These are phyloP conservation scores for Lithodes maja DNA, from an alignment of 2,888 invertebrate genomes.

Conservation along the genomic window DNA sequence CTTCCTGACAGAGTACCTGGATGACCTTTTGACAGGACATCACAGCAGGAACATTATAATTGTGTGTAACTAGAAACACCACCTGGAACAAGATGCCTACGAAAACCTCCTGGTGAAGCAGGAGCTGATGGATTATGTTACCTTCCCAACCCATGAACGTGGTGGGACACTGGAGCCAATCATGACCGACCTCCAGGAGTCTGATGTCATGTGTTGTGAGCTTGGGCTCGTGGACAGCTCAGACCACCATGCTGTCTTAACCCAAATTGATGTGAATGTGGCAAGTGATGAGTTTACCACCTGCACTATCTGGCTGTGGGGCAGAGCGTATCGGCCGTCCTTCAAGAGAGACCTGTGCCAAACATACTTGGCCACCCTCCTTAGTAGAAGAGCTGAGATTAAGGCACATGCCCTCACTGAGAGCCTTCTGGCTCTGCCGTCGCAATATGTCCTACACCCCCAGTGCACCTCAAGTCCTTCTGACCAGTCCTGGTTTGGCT, in stretches of 20 bases:
- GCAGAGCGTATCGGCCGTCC: not conserved
- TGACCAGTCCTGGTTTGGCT: conserved; percentile 19
- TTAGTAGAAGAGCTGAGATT: not conserved
- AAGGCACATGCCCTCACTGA: not conserved
- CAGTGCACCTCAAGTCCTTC: not conserved
- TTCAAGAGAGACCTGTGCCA: not conserved
- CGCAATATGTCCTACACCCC: not conserved
- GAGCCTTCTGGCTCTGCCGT: not conserved
- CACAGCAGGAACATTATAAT: not conserved
- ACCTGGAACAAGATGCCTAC: not conserved
- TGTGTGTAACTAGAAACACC: not conserved
- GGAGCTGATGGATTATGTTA: not conserved
- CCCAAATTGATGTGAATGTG: not conserved
- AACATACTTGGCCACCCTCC: not conserved
- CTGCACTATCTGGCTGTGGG: not conserved
- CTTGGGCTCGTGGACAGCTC: not conserved
- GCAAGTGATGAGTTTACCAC: not conserved
- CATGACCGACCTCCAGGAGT: not conserved
- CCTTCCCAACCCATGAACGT: conserved; percentile 7
- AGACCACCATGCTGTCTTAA: conserved; percentile 3
- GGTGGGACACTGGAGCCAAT: not conserved
- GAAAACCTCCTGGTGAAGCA: not conserved
- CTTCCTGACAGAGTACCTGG: not conserved
- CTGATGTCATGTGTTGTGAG: not conserved
- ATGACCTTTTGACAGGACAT: not conserved